Percentiles rank a stretch among this genome's conserved stretches.
phyloP scores from a whole-genome alignment of 2,797 vertebrate genomes.

The Bovichtus diacanthus region DNA sequence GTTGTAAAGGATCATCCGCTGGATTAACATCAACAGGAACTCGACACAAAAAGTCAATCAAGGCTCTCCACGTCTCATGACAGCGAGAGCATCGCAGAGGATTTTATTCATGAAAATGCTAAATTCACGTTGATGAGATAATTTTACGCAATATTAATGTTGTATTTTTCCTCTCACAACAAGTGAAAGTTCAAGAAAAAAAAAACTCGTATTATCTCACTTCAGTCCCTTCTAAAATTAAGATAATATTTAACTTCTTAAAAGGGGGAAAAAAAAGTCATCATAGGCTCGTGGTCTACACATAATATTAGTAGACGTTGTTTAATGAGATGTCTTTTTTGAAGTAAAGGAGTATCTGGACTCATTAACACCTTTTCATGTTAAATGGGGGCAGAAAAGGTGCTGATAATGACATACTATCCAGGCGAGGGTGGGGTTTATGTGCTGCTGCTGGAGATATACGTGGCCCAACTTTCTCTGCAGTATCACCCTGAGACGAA shows the following conservation, averaged over 20 bases:
- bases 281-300: not conserved
- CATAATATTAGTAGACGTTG: not conserved
- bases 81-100: not conserved
- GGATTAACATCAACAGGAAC: conserved; percentile 40
- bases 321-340: not conserved
- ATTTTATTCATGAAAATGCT: not conserved
- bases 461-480: conserved; percentile 28
- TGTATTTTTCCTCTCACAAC: not conserved
- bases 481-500: not conserved
- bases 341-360: not conserved
- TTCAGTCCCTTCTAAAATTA: not conserved
- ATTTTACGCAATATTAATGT: not conserved
- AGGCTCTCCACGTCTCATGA: conserved; percentile 4
- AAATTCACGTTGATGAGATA: not conserved
- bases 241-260: not conserved
- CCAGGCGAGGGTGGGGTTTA: conserved; percentile 33
- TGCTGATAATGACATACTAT: conserved; percentile 30
- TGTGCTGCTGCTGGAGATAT: conserved; percentile 6
- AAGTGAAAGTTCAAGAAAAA: not conserved
- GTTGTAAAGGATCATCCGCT: conserved; percentile 35
- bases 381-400: conserved; percentile 10
- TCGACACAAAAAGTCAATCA: conserved; percentile 13
- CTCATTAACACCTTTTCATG: conserved; percentile 12
- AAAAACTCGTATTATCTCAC: not conserved
- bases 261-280: too few species aligned